Conservation (phyloP, 2,113 vertebrate genomes). For the Macroglossus sobrinus region DNA sequence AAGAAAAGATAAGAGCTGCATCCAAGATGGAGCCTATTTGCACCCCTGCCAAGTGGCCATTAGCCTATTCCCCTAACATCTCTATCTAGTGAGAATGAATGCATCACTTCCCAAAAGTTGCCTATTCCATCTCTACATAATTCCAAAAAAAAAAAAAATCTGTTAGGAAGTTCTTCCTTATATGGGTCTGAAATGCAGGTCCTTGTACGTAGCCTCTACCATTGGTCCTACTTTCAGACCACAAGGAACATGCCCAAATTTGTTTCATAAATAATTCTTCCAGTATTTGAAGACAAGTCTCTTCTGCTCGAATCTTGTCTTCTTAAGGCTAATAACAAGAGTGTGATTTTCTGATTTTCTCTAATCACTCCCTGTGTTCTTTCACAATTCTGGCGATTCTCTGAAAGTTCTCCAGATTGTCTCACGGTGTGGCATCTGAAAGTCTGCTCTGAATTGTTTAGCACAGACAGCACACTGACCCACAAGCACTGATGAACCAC, state of each 20-base stretch:
- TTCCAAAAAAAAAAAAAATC: not conserved
- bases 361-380: not conserved
- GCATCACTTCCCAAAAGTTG: not conserved
- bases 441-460: not conserved
- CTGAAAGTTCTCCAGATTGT: not conserved
- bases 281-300: not conserved
- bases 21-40: not conserved
- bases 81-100: not conserved
- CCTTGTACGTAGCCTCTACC: not conserved
- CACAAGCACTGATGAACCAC: not conserved
- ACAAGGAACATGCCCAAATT: not conserved
- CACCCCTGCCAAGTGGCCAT: not conserved
- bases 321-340: not conserved
- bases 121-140: not conserved
- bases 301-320: not conserved
- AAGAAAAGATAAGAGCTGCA: not conserved
- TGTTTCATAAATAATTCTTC: not conserved
- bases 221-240: not conserved
- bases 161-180: not conserved
- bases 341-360: not conserved
- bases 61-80: not conserved
- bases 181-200: not conserved
- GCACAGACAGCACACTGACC: not conserved
- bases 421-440: not conserved
- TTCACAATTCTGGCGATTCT: not conserved